Evolutionary conservation across 2,113 vertebrate genomes (phyloP).

Genomic region (Leuciscus idus): DNA sequence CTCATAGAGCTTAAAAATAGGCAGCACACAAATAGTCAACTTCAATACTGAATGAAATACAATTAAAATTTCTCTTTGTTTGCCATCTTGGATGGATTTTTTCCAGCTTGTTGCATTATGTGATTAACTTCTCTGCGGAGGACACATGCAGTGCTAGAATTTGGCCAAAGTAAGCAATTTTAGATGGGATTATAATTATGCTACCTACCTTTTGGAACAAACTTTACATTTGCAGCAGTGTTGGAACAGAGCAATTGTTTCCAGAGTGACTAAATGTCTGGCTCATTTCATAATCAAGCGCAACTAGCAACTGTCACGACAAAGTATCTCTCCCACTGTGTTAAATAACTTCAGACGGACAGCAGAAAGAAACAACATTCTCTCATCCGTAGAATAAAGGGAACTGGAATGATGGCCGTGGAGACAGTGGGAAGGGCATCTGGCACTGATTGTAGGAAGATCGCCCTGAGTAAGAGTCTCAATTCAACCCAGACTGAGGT

Average conservation of each 20-base stretch:
- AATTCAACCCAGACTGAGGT: background rate
- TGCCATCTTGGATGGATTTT: no score
- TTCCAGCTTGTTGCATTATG: no score
- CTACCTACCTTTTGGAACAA: background rate
- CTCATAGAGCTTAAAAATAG: no score
- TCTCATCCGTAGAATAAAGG: background rate
- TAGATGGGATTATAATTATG: background rate
- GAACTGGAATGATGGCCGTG: background rate
- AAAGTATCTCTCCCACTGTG: background rate
- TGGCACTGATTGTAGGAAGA: slow-evolving; percentile 8
- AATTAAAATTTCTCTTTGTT: no score
- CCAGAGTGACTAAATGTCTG: background rate
- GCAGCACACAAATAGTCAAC: no score
- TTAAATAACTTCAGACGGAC: background rate
- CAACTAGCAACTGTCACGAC: background rate
- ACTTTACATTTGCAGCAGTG: background rate
- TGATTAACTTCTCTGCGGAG: background rate
- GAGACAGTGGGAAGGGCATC: background rate
- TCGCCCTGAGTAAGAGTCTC: background rate
- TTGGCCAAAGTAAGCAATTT: background rate
- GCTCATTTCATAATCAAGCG: background rate
- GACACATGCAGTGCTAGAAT: background rate
- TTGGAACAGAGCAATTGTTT: background rate
- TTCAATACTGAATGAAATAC: no score
- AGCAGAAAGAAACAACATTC: background rate